Percentiles rank a stretch among this genome's conserved stretches.
Conservation (phyloP, 2,888 invertebrate species). For the Synergus umbraculus region DNA sequence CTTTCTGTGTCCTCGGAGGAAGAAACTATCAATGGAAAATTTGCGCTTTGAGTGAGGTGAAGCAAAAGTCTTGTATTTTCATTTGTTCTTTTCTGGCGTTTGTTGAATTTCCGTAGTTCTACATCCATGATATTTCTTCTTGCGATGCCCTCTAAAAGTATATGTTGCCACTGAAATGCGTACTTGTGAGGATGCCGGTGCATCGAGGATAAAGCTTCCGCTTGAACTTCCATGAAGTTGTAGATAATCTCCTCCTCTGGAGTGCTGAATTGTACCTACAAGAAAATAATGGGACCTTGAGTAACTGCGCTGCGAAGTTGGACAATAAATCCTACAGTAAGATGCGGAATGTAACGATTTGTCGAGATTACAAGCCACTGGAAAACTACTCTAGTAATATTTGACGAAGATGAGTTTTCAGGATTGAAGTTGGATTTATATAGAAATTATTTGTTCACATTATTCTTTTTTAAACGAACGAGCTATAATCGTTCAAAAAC, state of each 20-base stretch:
- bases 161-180: slow-evolving; percentile 80
- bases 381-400: slow-evolving; percentile 23
- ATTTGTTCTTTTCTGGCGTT: slow-evolving; percentile 24
- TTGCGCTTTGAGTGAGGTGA: neutral
- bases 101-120: slow-evolving; percentile 49
- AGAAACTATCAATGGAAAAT: neutral
- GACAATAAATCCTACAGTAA: slow-evolving; percentile 35
- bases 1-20: neutral
- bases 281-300: slow-evolving; percentile 41
- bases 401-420: slow-evolving; percentile 16
- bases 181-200: slow-evolving; percentile 77
- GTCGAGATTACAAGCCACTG: slow-evolving; percentile 35
- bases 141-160: slow-evolving; percentile 79
- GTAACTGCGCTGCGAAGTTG: slow-evolving; percentile 23
- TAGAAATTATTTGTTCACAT: too few relatives aligned
- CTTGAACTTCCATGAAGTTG: slow-evolving; percentile 62
- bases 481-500: too few relatives aligned
- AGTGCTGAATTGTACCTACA: slow-evolving; percentile 49
- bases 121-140: slow-evolving; percentile 78
- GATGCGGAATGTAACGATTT: slow-evolving; percentile 35
- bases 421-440: neutral
- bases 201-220: slow-evolving; percentile 76
- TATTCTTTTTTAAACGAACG: too few relatives aligned
- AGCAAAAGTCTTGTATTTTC: neutral
- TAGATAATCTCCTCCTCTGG: slow-evolving; percentile 62